These are phyloP conservation scores for Lagria hirta DNA, from an alignment of 2,888 invertebrate species.

Conservation along the genomic window DNA sequence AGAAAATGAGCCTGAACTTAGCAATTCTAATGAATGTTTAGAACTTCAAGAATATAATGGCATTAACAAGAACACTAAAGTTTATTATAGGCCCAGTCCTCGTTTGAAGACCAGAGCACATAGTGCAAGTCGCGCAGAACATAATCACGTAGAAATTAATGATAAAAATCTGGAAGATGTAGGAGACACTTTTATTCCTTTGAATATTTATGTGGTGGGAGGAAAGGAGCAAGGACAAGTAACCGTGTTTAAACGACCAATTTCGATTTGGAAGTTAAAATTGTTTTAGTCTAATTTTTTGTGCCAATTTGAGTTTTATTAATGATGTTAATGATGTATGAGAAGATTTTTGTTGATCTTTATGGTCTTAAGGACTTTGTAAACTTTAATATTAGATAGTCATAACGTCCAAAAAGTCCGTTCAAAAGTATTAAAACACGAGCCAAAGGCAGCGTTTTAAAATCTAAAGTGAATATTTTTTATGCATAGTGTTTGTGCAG, in stretches of 20 bases:
- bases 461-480: too few species aligned
- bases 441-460: too few species aligned
- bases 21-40: slow-evolving; percentile 41
- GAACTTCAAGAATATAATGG: slow-evolving; percentile 50
- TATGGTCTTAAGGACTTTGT: too few species aligned
- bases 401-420: too few species aligned
- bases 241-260: slow-evolving; percentile 73
- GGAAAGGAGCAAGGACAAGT: slow-evolving; percentile 79
- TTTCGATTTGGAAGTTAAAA: slow-evolving; percentile 78
- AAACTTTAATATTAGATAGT: too few species aligned
- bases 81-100: slow-evolving; percentile 40
- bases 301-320: slow-evolving; percentile 25
- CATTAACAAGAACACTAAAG: slow-evolving; percentile 47
- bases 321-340: too few species aligned
- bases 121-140: slow-evolving; percentile 61
- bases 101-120: slow-evolving; percentile 55
- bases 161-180: slow-evolving; percentile 35
- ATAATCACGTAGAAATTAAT: slow-evolving; percentile 44
- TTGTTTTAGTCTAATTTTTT: slow-evolving; percentile 50
- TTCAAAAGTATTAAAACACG: too few species aligned
- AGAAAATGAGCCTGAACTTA: slow-evolving; percentile 12
- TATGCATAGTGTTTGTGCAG: too few species aligned
- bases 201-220: slow-evolving; percentile 72
- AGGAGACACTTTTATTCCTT: slow-evolving; percentile 56
- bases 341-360: too few species aligned